Conservation (phyloP, 2,888 invertebrate genomes). For the Eristalinus sepulchralis region DNA sequence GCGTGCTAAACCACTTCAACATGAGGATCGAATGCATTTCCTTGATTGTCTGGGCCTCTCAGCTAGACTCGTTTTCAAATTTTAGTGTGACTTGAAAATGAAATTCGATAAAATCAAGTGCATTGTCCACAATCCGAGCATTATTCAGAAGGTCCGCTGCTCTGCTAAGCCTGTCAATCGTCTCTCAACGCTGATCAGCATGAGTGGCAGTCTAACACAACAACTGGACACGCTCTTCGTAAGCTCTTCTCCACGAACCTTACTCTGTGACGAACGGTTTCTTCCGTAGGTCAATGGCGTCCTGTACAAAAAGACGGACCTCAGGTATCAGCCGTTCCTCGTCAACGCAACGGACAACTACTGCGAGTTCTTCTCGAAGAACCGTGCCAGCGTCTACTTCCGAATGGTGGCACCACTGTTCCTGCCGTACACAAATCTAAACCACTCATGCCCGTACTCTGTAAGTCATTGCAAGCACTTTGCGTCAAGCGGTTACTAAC, state of each 20-base stretch:
- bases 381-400: background rate
- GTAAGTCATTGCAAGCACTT: background rate
- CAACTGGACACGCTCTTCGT: background rate
- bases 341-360: background rate
- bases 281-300: background rate
- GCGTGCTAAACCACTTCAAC: no score
- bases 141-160: background rate
- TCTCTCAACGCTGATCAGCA: background rate
- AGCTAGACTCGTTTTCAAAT: no score
- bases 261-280: no score
- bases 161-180: background rate
- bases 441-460: slow-evolving; percentile 12
- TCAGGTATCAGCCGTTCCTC: background rate
- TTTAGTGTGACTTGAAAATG: no score
- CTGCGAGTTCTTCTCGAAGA: slow-evolving; percentile 1
- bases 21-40: no score
- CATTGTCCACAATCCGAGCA: background rate
- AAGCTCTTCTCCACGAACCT: background rate
- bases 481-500: no score
- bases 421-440: slow-evolving; percentile 8
- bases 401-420: background rate
- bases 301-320: background rate
- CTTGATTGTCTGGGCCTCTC: no score
- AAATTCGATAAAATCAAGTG: background rate
- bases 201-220: background rate